These are phyloP conservation scores for Cordilura impudica DNA, from an alignment of 2,888 invertebrate genomes.

Conservation along the genomic window DNA sequence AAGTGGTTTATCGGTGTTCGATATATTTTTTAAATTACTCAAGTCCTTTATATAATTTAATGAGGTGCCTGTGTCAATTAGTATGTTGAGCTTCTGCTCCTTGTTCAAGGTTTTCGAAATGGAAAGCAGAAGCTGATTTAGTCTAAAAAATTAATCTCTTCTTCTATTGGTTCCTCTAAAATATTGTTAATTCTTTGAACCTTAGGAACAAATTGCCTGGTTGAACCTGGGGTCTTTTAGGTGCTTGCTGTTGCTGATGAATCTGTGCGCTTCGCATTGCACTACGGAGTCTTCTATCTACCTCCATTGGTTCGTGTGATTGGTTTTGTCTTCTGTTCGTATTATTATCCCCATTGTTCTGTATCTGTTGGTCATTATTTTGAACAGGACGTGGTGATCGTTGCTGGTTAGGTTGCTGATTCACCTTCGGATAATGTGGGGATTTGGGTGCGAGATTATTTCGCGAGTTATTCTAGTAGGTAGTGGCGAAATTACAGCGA, in stretches of 20 bases:
- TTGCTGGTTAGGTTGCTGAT: neutral
- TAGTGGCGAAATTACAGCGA: too few species aligned
- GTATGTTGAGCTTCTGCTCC: too few species aligned
- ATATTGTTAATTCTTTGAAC: too few species aligned
- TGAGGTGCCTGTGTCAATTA: neutral
- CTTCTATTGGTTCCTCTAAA: neutral
- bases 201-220: too few species aligned
- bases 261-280: conserved; percentile 16
- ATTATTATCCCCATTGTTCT: too few species aligned
- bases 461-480: conserved; percentile 1
- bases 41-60: neutral
- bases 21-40: neutral
- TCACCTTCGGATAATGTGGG: too few species aligned
- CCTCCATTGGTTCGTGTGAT: neutral
- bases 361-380: neutral
- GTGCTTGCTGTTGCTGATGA: neutral
- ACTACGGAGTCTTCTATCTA: conserved; percentile 3
- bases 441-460: too few species aligned
- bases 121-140: conserved; percentile 6
- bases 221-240: conserved; percentile 13
- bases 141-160: conserved; percentile 3
- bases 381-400: neutral
- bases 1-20: neutral
- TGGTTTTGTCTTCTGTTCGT: neutral
- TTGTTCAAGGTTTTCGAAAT: neutral